Percentiles rank a stretch among this genome's conserved stretches.
These are phyloP conservation scores for Mesorhabditis belari DNA, from an alignment of 2,888 invertebrate species.

Conservation along the genomic window DNA sequence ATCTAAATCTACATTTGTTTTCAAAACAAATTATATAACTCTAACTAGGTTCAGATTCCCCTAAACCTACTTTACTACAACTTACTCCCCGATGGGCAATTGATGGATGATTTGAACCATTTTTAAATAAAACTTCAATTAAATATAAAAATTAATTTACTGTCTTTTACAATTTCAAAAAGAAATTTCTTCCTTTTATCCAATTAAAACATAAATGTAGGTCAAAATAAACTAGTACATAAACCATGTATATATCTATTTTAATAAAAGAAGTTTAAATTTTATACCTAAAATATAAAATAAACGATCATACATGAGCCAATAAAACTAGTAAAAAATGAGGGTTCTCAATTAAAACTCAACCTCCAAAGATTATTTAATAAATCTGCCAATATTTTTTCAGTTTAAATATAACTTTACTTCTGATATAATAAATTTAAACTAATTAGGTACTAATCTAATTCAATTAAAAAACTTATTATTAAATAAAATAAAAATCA, in stretches of 20 bases:
- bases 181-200: constrained; percentile 20
- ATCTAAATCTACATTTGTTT: constrained; percentile 30
- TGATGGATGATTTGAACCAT: constrained; percentile 48
- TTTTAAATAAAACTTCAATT: constrained; percentile 38
- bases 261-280: constrained; percentile 33
- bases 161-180: constrained; percentile 39
- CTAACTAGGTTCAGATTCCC: constrained; percentile 39
- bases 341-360: constrained; percentile 40
- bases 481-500: constrained; percentile 17
- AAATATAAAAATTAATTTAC: constrained; percentile 35
- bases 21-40: constrained; percentile 37
- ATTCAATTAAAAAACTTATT: constrained; percentile 33
- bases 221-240: constrained; percentile 32
- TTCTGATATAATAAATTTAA: constrained; percentile 39
- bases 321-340: constrained; percentile 37
- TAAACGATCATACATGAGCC: constrained; percentile 42
- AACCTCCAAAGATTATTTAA: constrained; percentile 43
- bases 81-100: constrained; percentile 44
- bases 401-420: constrained; percentile 45
- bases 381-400: constrained; percentile 42
- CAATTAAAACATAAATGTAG: constrained; percentile 34
- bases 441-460: constrained; percentile 42
- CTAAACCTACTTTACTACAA: constrained; percentile 46
- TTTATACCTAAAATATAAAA: constrained; percentile 41
- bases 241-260: constrained; percentile 43